Base-by-base conservation (phyloP, 2,113 vertebrate genomes). In the Silurus glanis region DNA sequence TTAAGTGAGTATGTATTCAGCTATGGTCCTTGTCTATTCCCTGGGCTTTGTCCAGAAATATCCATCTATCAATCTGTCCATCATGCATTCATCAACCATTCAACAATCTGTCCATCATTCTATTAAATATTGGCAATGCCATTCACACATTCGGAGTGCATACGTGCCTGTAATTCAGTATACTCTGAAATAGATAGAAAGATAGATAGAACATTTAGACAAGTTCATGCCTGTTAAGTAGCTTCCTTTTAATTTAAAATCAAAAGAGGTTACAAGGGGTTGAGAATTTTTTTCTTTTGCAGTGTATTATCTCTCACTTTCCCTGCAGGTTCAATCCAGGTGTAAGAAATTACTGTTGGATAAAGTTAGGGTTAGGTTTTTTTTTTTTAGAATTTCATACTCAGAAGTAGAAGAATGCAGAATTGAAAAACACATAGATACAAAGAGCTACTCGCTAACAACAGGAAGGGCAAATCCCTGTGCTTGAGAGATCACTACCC, bases 1-100 rank as follows among this genome's bases (percentile, higher is more conserved):
- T 85, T 85, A 76, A 53, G 28, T 51, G 8, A 76, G 51, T 62
- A 28, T 53, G 28, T 64, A 78, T 85, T 76, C 45, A 37, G 47
- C 16, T 47, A 47, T 59, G 12, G 19, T 72, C 16, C 28, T 58
- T 49, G 49, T 66, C 25, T 23, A 10, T 28, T 59, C 72, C 53
- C 84, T 88, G 23, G 81, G n/a, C 88, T 91, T 56, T 53, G 84
- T 37, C 87, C 49, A 88, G 83, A 82, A 21, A 81, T 55, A 16
- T 56, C 74, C 74, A 80, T 88, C 87, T 88, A 71, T 85, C 82
- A 55, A 86, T 86, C 56, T 45, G 13, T 56, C 59, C 59, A 23
- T 82, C 45, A 64, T 49, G 10, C 45, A n/a, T 47, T 19, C 23
- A 80, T 78, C 71, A 79, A 71, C 9, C 19, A 21, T 71, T 56